Evolutionary conservation across 2,113 vertebrate genomes (phyloP), one percentile per base, ranked within the genome.

Genomic region (Piprites chloris): DNA sequence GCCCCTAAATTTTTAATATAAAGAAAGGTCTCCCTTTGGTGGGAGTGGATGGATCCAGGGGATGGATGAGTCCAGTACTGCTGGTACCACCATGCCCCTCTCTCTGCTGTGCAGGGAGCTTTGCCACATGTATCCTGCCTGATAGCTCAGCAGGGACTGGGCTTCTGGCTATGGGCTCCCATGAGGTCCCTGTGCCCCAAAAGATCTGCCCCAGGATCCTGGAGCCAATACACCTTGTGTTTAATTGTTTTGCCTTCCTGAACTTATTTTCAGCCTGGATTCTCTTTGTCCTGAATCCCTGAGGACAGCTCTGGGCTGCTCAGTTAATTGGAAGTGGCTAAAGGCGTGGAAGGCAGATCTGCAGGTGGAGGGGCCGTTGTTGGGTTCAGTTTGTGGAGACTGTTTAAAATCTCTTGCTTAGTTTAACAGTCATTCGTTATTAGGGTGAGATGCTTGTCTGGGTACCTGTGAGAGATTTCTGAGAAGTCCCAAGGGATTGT

Each of bases 241-340:
- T 90, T 97, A 92, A 94, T 97, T 97, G 69, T 75, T 95, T 95
- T 91, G 72, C 69, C 76, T 92, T 97, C 86, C 72, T 91, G 46
- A 11, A 47, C 86, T 97, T 96, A 75, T 95, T 95, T 97, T 97
- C 74, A 55, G 89, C 91, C 93, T 47, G 32, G 61, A 90, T 96
- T 95, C 88, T 5, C 2, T 95, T 97, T 86, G 47, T 82, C 91
- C 75, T 77, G 71, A 19, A 41, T 95, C 96, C 75, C 55, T 55
- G 35, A 87, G 88, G 95, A 97, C 67, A 82, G 22, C 75, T 97
- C 95, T 96, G 89, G 90, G 84, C 76, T 84, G 32, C 95, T 96
- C 12, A 33, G 81, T 97, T 97, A 98, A 97, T 95, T 98, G 90
- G 95, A 98, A 98, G 89, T 85, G 79, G 93, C 95, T 97, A 97